phyloP scores from a whole-genome alignment of 2,888 invertebrate species.

The Temnothorax rugatulus region DNA sequence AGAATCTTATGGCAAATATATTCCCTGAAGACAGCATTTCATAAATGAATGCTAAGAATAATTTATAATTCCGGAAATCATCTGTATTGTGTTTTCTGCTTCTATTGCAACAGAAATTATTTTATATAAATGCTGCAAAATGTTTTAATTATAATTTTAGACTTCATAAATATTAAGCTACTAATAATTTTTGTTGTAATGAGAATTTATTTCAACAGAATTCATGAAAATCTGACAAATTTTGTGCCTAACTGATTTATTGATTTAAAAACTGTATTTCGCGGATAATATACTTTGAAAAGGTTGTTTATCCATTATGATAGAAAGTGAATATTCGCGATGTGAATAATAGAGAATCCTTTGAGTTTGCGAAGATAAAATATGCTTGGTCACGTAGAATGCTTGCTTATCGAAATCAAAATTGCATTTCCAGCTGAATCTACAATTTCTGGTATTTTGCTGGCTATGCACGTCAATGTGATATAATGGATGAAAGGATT shows the following conservation, averaged over 20 bases:
- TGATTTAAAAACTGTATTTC: neutral
- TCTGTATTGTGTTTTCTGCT: neutral
- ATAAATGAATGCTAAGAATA: neutral
- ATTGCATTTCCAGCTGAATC: conserved; percentile 42
- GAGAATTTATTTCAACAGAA: neutral
- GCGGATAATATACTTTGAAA: neutral
- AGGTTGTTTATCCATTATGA: neutral
- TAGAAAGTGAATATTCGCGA: neutral
- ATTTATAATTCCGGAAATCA: conserved; percentile 9
- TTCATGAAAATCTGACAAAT: neutral
- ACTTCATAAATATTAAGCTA: neutral
- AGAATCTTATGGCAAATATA: conserved; percentile 26
- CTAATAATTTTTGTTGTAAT: neutral
- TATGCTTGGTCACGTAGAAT: conserved; percentile 51
- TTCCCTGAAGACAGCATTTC: neutral
- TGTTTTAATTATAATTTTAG: neutral
- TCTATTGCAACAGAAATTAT: neutral
- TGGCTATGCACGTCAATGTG: neutral
- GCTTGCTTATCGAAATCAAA: conserved; percentile 46
- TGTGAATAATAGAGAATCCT: conserved; percentile 19
- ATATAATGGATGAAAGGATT: conserved; percentile 33
- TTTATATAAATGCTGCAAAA: neutral
- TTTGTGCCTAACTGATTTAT: neutral
- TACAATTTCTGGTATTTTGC: conserved; percentile 40
- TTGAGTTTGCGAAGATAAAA: conserved; percentile 30